Percentiles rank a stretch among this genome's conserved stretches.
phyloP scores from a whole-genome alignment of 2,888 invertebrate species.

The Chymomyza amoena region DNA sequence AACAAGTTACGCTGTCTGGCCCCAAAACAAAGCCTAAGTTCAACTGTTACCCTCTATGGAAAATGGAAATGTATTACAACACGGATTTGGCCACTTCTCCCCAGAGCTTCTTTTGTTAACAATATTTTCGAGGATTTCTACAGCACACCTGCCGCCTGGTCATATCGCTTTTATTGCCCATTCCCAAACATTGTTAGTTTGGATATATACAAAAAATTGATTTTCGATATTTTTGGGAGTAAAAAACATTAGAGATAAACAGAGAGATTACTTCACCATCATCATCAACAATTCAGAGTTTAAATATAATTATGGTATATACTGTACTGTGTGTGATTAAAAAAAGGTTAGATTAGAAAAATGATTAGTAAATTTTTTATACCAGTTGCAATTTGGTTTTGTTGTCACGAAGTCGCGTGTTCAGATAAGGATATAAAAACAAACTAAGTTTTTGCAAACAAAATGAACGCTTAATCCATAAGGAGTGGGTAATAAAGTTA shows the following conservation, averaged over 20 bases:
- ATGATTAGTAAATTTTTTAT: conserved; percentile 61
- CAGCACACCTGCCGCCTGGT: conserved; percentile 83
- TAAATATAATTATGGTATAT: conserved; percentile 40
- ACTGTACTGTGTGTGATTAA: conserved; percentile 69
- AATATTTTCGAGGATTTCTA: conserved; percentile 80
- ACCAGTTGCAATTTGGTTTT: conserved; percentile 17
- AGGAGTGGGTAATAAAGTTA: conserved; percentile 7
- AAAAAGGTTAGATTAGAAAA: conserved; percentile 68
- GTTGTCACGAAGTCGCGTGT: conserved; percentile 55
- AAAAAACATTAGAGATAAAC: conserved; percentile 62
- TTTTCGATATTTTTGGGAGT: conserved; percentile 38
- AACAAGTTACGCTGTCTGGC: conserved; percentile 27
- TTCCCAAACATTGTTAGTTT: conserved; percentile 80
- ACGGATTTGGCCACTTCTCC: conserved; percentile 79
- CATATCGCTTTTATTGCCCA: conserved; percentile 86
- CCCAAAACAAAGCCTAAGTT: background rate
- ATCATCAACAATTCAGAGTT: conserved; percentile 67
- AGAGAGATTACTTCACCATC: conserved; percentile 69
- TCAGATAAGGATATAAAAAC: conserved; percentile 22
- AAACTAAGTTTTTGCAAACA: conserved; percentile 3
- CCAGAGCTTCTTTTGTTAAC: conserved; percentile 77
- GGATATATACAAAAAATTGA: conserved; percentile 22
- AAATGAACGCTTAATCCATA: conserved; percentile 19
- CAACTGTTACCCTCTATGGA: conserved; percentile 51
- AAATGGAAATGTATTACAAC: conserved; percentile 79